These are phyloP conservation scores for Xyliphius kryptos DNA, from an alignment of 2,113 vertebrate genomes.

Conservation along the genomic window DNA sequence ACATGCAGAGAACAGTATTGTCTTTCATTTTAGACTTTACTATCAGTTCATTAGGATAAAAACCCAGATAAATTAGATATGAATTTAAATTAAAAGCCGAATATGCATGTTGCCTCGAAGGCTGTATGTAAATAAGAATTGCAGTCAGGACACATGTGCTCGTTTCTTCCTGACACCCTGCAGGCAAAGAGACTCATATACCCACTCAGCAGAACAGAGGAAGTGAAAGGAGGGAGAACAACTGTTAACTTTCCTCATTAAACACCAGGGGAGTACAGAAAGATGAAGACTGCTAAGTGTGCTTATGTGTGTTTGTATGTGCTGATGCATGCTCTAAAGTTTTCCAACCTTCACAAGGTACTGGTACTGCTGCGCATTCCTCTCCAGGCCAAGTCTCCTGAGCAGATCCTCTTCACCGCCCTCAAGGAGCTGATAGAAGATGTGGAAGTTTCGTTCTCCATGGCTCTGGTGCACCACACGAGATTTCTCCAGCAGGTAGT, in stretches of 20 bases:
- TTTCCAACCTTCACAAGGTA: slow-evolving; percentile 83
- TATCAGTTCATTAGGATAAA: too few relatives aligned
- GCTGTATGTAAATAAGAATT: too few relatives aligned
- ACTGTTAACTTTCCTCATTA: slow-evolving; percentile 34
- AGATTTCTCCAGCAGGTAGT: slow-evolving; percentile 98
- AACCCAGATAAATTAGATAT: too few relatives aligned
- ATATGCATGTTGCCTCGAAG: too few relatives aligned
- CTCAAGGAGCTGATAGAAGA: slow-evolving; percentile 96
- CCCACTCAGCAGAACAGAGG: too few relatives aligned
- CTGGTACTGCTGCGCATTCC: slow-evolving; percentile 87
- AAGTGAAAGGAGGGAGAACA: slow-evolving; percentile 21
- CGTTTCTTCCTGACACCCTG: too few relatives aligned
- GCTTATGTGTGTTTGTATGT: slow-evolving; percentile 7
- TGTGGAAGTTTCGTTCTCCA: slow-evolving; percentile 94
- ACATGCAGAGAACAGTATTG: too few relatives aligned
- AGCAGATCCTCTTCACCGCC: slow-evolving; percentile 90
- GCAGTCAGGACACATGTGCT: too few relatives aligned
- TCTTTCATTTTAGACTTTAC: too few relatives aligned
- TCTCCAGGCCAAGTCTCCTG: slow-evolving; percentile 82
- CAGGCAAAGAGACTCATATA: too few relatives aligned
- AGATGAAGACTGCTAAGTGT: background rate
- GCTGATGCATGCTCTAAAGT: background rate
- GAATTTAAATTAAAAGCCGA: too few relatives aligned
- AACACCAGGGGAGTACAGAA: slow-evolving; percentile 28
- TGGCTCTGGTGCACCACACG: slow-evolving; percentile 95